phyloP scores from a whole-genome alignment of 2,888 invertebrate genomes.

The Ypsolopha sequella region DNA sequence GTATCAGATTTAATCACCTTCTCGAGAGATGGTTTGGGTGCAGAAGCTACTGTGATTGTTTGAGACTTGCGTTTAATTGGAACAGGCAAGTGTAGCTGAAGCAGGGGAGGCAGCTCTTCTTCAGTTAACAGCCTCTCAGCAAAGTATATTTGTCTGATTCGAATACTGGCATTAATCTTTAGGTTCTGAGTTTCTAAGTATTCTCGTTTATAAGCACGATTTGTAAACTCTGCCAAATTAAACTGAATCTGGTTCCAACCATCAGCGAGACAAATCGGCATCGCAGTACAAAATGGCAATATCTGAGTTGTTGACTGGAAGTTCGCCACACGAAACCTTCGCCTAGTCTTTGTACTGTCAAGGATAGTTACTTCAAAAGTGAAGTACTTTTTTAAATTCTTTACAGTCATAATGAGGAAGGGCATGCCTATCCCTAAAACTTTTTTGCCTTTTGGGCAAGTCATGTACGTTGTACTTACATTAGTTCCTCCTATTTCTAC shows the following conservation, averaged over 20 bases:
- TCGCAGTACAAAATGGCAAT: constrained; percentile 90
- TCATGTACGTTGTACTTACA: constrained; percentile 95
- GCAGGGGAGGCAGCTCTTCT: constrained; percentile 91
- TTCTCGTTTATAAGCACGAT: constrained; percentile 94
- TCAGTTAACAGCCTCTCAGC: constrained; percentile 88
- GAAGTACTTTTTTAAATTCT: constrained; percentile 98
- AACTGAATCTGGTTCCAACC: constrained; percentile 95
- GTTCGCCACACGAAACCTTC: constrained; percentile 95
- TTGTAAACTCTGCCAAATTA: constrained; percentile 95
- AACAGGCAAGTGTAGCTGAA: constrained; percentile 83
- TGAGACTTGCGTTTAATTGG: constrained; percentile 22
- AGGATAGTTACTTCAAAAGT: constrained; percentile 89
- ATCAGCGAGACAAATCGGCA: constrained; percentile 94
- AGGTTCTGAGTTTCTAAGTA: constrained; percentile 91
- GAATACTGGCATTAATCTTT: constrained; percentile 97
- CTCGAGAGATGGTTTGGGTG: neutral
- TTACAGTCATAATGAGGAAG: constrained; percentile 95
- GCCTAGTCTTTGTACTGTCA: constrained; percentile 91
- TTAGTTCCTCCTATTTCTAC: constrained; percentile 96
- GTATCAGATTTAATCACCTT: neutral
- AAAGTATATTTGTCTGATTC: constrained; percentile 93
- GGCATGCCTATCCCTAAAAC: constrained; percentile 94
- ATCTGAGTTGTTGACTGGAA: constrained; percentile 85
- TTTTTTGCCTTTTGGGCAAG: constrained; percentile 92
- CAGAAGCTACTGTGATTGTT: neutral